Conservation (phyloP, 2,888 invertebrate species). For the Erebia epiphron region DNA sequence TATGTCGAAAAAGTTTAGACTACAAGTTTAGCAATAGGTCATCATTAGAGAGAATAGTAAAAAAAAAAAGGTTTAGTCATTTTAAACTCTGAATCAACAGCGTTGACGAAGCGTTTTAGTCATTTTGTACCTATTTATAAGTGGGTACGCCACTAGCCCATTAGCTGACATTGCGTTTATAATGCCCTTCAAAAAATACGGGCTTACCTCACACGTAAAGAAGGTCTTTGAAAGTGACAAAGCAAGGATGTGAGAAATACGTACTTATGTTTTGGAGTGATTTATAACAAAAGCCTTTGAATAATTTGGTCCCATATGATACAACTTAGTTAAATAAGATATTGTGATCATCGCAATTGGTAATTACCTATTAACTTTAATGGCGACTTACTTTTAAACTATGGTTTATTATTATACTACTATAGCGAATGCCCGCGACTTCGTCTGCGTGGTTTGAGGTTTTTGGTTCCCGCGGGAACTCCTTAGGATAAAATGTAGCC, state of each 20-base stretch:
- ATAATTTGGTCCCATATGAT: too few relatives aligned
- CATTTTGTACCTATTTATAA: constrained; percentile 26
- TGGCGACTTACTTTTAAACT: too few relatives aligned
- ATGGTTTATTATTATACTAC: too few relatives aligned
- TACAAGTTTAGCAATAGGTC: neutral
- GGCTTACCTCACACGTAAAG: neutral
- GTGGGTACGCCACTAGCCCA: constrained; percentile 5
- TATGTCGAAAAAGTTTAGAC: too few relatives aligned
- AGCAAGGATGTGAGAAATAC: neutral
- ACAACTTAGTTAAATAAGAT: too few relatives aligned
- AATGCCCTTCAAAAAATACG: constrained; percentile 1
- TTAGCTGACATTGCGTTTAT: neutral
- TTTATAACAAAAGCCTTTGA: neutral
- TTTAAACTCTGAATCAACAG: constrained; percentile 21
- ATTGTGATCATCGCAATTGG: too few relatives aligned
- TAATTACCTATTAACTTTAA: too few relatives aligned
- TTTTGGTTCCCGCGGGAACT: too few relatives aligned
- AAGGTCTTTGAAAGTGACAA: neutral
- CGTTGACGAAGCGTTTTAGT: constrained; percentile 23
- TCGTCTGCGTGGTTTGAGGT: too few relatives aligned
- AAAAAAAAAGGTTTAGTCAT: constrained; percentile 11
- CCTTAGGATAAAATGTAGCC: too few relatives aligned
- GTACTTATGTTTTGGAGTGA: neutral
- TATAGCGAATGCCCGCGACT: too few relatives aligned
- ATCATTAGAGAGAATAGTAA: neutral